Conservation (phyloP, 2,113 vertebrate species). For the Coryphaenoides rupestris region DNA sequence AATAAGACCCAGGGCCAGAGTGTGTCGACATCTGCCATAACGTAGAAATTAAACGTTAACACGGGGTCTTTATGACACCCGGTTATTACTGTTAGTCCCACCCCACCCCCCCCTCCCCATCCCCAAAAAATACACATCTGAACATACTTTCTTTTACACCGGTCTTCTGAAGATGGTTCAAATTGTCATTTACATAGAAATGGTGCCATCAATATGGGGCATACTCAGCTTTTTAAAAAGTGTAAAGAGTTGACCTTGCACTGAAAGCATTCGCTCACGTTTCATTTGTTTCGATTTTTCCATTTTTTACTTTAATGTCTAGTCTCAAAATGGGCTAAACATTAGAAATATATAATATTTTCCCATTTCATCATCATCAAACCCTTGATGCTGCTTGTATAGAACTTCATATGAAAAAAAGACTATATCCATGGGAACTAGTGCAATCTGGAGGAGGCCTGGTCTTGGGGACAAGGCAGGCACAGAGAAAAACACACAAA, state of each 20-base stretch:
- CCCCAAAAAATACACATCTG: conserved; percentile 59
- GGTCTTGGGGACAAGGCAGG: conserved; percentile 94
- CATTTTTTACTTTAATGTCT: conserved; percentile 63
- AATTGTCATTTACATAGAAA: conserved; percentile 77
- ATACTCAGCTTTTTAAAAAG: conserved; percentile 75
- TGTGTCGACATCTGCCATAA: conserved; percentile 50
- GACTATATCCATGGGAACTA: conserved; percentile 92
- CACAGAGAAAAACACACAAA: conserved; percentile 85
- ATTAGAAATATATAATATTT: conserved; percentile 77
- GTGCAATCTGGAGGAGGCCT: conserved; percentile 95
- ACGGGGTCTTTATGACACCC: conserved; percentile 51
- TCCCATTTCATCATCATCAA: conserved; percentile 73
- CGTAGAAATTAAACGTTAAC: conserved; percentile 46
- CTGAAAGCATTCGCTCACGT: conserved; percentile 70
- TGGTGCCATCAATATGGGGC: conserved; percentile 82
- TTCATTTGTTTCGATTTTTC: no score
- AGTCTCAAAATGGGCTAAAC: conserved; percentile 75
- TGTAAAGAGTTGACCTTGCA: conserved; percentile 77
- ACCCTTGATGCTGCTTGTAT: conserved; percentile 71
- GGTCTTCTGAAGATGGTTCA: conserved; percentile 66
- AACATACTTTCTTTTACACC: conserved; percentile 61
- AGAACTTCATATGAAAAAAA: conserved; percentile 78
- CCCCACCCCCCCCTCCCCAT: neutral
- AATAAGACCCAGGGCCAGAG: conserved; percentile 27
- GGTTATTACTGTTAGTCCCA: conserved; percentile 30